Percentiles rank a stretch among this genome's conserved stretches.
Evolutionary conservation across 1,140 invertebrate genomes (phyloP).

Genomic region (Drosophila bocqueti): DNA sequence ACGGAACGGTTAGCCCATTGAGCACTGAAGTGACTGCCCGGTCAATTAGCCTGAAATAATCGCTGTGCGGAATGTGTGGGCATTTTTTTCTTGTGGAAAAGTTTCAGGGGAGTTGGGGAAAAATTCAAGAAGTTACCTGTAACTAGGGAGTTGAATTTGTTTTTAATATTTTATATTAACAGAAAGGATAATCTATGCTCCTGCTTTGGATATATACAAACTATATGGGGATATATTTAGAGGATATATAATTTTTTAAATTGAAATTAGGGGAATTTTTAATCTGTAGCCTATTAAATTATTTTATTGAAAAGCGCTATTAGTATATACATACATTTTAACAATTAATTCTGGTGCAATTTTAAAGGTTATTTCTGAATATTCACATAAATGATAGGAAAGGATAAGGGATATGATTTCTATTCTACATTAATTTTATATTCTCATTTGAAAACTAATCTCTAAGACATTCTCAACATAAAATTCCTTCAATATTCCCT

Average conservation of each 20-base stretch:
- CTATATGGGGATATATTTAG: no score
- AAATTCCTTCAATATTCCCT: neutral
- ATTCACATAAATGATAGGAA: no score
- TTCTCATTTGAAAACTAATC: neutral
- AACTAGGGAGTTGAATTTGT: neutral
- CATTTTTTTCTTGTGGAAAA: slow-evolving; percentile 24
- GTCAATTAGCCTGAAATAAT: slow-evolving; percentile 70
- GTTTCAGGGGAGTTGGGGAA: neutral
- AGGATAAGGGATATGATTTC: no score
- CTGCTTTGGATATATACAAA: no score
- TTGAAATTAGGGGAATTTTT: neutral
- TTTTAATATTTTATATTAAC: neutral
- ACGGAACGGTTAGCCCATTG: slow-evolving; percentile 49
- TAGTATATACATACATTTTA: no score
- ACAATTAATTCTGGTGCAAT: neutral
- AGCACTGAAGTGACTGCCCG: slow-evolving; percentile 66
- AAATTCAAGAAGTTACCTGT: neutral
- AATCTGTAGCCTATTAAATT: neutral
- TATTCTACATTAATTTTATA: neutral
- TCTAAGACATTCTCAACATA: no score
- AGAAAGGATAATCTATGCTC: no score
- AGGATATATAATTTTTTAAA: neutral
- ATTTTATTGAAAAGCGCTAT: no score
- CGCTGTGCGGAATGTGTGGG: slow-evolving; percentile 44
- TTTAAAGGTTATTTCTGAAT: no score